Evolutionary conservation across 2,113 vertebrate genomes (phyloP), one percentile per base, ranked within the genome.

Genomic region (Megalops atlanticus): DNA sequence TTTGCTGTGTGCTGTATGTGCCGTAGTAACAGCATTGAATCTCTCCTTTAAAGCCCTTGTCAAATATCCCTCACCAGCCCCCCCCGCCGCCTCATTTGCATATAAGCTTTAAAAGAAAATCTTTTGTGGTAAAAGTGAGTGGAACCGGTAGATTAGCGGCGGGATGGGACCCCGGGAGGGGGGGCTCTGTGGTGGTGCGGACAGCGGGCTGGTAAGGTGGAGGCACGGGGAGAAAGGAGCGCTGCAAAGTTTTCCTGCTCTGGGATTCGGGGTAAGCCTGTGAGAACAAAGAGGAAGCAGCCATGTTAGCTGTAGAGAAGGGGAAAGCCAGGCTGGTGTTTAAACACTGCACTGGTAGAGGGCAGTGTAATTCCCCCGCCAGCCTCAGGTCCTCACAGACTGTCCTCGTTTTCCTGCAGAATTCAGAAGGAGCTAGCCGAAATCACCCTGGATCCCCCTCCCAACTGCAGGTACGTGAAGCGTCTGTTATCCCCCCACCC

Each of bases 261-360:
- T 93, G 94, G 94, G 95, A 95, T 96, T 96, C 95, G 92, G 94
- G 93, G 95, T 95, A 93, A 95, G 95, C 94, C 95, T 96, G 92
- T 93, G 95, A 97, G 95, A 96, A 97, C 96, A 97, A 97, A 97
- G 95, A 96, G 94, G 95, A 95, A 96, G 95, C 96, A 96, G 95
- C 96, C 95, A 96, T 97, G 95, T 97, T 97, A 96, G 95, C 94
- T 92, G 94, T 95, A 94, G 93, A 94, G 95, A 94, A 95, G 52
- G 95, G 94, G 93, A 93, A 88, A 95, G 94, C 93, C 94, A 94
- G 92, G 90, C 93, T 94, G 95, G 95, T 94, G 95, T 95, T 96
- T 94, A 96, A n/a, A 92, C 94, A 93, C 93, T 92, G 88, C 93
- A 92, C 92, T 95, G 95, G 94, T 97, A 97, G 96, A 97, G 95